These are phyloP conservation scores for Vanessa atalanta DNA, from an alignment of 1,140 invertebrate genomes.

Conservation along the genomic window DNA sequence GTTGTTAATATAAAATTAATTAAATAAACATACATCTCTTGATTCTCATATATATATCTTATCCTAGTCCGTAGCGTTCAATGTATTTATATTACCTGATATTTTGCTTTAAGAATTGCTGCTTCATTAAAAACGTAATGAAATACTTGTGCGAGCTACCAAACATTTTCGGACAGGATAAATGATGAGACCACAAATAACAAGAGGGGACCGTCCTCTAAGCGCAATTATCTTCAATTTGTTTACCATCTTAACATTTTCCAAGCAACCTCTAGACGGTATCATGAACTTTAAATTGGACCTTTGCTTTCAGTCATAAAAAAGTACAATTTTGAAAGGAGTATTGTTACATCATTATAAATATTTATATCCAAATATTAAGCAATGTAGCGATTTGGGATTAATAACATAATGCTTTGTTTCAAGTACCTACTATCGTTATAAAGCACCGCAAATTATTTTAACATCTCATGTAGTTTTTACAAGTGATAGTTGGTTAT, in stretches of 20 bases:
- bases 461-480: too few relatives aligned
- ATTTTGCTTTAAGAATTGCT: background rate
- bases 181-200: slow-evolving; percentile 21
- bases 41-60: too few relatives aligned
- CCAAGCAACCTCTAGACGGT: slow-evolving; percentile 13
- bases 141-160: background rate
- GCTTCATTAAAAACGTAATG: background rate
- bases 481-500: too few relatives aligned
- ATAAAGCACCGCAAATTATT: too few relatives aligned
- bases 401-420: too few relatives aligned
- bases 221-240: slow-evolving; percentile 26
- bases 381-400: too few relatives aligned
- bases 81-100: background rate
- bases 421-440: too few relatives aligned
- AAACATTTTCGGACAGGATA: background rate
- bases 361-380: too few relatives aligned
- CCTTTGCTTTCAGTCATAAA: background rate
- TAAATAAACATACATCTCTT: too few relatives aligned
- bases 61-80: background rate
- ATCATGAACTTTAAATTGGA: slow-evolving; percentile 8
- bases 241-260: slow-evolving; percentile 18
- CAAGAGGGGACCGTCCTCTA: slow-evolving; percentile 12
- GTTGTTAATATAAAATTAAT: too few relatives aligned
- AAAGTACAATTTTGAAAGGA: background rate
- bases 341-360: background rate